These are phyloP conservation scores for Crotalus viridis DNA, from an alignment of 2,113 vertebrate genomes.

Conservation along the genomic window DNA sequence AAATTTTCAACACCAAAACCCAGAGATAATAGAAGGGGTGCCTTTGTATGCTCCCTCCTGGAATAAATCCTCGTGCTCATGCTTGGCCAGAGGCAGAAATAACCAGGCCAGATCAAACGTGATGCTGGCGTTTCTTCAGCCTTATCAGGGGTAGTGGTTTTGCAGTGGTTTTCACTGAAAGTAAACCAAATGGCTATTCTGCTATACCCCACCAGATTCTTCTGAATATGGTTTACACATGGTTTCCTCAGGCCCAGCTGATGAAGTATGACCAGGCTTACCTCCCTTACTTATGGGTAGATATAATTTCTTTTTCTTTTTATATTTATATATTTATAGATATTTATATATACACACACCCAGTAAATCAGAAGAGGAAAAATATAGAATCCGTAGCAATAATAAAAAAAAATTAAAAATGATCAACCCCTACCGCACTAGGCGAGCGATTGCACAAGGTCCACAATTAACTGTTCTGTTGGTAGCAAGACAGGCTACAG, in stretches of 20 bases:
- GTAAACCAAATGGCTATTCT: neutral
- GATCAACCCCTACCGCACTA: conserved; percentile 73
- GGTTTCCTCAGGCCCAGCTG: neutral
- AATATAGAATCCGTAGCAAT: conserved; percentile 82
- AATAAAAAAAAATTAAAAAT: conserved; percentile 83
- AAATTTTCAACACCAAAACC: conserved; percentile 18
- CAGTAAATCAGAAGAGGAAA: conserved; percentile 78
- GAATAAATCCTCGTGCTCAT: neutral
- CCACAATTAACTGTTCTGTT: conserved; percentile 69
- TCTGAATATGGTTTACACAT: neutral
- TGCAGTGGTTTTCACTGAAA: neutral
- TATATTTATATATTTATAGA: conserved; percentile 73
- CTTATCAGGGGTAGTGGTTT: neutral
- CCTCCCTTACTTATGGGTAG: conserved; percentile 65
- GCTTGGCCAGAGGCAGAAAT: neutral
- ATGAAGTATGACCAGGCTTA: neutral
- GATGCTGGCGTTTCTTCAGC: neutral
- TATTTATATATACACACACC: conserved; percentile 78
- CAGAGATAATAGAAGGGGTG: neutral
- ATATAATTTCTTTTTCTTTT: conserved; percentile 72
- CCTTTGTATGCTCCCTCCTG: conserved; percentile 4
- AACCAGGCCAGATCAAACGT: neutral
- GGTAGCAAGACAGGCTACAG: conserved; percentile 38
- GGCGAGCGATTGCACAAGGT: conserved; percentile 75
- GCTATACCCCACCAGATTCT: neutral